phyloP scores from a whole-genome alignment of 2,113 vertebrate genomes.

The Mixornis gularis region DNA sequence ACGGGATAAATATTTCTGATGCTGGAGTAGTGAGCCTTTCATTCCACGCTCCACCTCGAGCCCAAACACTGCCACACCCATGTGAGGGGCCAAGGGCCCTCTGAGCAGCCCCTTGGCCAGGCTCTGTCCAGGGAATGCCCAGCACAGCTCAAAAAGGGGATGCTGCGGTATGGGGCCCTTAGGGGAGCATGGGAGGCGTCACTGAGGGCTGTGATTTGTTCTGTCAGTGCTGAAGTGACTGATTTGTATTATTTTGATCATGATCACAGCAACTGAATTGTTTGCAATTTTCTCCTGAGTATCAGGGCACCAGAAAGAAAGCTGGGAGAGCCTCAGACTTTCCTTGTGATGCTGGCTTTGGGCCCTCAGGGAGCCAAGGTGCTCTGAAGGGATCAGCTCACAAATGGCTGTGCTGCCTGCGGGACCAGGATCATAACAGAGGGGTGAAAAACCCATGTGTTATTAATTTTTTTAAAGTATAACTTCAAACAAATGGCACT shows the following conservation, averaged over 20 bases:
- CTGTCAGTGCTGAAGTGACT: background rate
- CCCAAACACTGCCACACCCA: background rate
- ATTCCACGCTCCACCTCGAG: rapidly evolving
- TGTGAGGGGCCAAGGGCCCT: background rate
- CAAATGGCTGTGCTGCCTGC: background rate
- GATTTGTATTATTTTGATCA: background rate
- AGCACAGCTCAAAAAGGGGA: background rate
- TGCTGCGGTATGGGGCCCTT: rapidly evolving
- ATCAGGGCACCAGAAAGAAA: background rate
- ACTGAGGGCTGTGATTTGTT: rapidly evolving
- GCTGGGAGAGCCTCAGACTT: background rate
- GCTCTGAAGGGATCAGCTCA: background rate
- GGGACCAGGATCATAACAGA: background rate
- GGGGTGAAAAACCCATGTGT: background rate
- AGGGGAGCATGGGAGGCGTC: rapidly evolving
- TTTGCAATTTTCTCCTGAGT: background rate
- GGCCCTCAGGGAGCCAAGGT: background rate
- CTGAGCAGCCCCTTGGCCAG: background rate
- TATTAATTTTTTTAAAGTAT: background rate
- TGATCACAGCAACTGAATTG: background rate
- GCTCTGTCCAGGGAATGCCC: rapidly evolving
- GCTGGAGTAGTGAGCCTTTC: background rate
- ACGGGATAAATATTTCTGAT: background rate
- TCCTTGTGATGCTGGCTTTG: rapidly evolving
- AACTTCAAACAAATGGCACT: background rate